Evolutionary conservation across 2,797 vertebrate genomes (phyloP).

Genomic region (Muscicapa comitata): DNA sequence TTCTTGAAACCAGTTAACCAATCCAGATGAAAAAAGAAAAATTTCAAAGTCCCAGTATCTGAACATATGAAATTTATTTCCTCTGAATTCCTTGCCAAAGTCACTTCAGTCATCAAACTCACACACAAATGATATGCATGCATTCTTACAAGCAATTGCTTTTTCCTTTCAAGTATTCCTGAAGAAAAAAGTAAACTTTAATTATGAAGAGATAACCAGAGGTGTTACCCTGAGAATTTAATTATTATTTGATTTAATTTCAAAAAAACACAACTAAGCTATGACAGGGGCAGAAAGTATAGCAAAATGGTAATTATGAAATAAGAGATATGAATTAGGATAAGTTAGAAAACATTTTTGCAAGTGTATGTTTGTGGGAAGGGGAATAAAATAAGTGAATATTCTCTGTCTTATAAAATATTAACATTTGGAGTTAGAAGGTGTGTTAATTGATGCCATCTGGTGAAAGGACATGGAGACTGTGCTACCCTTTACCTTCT

Average conservation of each 20-base stretch:
- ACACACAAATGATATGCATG: background rate
- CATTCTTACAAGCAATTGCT: slow-evolving; percentile 36
- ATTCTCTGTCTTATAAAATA: slow-evolving; percentile 2
- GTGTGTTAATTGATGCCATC: slow-evolving; percentile 16
- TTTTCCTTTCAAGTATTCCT: slow-evolving; percentile 46
- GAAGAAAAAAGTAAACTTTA: slow-evolving; percentile 66
- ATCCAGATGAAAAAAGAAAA: background rate
- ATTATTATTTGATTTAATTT: slow-evolving; percentile 79
- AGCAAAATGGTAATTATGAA: slow-evolving; percentile 72
- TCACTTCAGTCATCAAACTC: background rate
- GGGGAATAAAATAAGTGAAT: slow-evolving; percentile 9
- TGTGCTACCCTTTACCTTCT: background rate
- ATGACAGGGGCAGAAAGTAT: slow-evolving; percentile 57
- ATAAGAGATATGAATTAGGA: slow-evolving; percentile 67
- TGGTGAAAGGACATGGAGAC: background rate
- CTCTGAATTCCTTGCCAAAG: slow-evolving; percentile 11
- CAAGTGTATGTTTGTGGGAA: background rate
- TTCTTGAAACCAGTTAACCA: background rate
- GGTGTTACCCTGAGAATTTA: slow-evolving; percentile 72
- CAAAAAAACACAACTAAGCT: slow-evolving; percentile 45
- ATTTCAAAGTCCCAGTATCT: background rate
- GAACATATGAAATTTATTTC: background rate
- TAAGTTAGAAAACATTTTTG: slow-evolving; percentile 45
- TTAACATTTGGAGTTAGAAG: background rate
- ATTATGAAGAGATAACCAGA: slow-evolving; percentile 75